Evolutionary conservation across 1,140 invertebrate species (phyloP), one percentile per base, ranked within the genome.

Genomic region (Manduca sexta): DNA sequence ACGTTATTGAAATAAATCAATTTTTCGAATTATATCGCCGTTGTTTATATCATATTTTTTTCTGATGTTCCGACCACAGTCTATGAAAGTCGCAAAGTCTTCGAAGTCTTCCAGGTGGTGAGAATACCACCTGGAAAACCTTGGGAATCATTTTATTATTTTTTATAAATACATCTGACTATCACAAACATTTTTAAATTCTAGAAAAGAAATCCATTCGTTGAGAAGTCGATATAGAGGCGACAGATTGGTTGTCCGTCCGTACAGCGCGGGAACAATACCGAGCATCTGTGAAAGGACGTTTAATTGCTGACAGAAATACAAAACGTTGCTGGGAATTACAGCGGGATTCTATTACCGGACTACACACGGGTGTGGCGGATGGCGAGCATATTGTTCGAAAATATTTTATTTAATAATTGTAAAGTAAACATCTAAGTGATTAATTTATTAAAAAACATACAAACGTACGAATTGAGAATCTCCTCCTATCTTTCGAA

Each of bases 291-390:
- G 38, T 15, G 15, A 43, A 14, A 31, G 16, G 12, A 16, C 29
- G 21, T 35, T 45, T 45, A 45, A 45, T 45, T 45, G 43, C 33
- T 35, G 33, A 34, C 30, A 45, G 16, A 34, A 45, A 35, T 21
- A 35, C 43, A 18, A 45, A 45, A 45, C 33, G 10, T 18, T 11
- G 11, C 11, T n/a, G 33, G 15, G 42, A 34, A 45, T 45, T 45
- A 45, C 43, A 17, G 13, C 30, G 33, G n/a, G 43, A 45, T 45
- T 35, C 43, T 34, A 45, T 45, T 45, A 45, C 33, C 7, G 21
- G 4, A 7, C 5, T 12, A 43, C 41, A 43, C 26, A 43, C 41
- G 13, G 13, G 21, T 7, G n/a, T 1, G 16, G 8, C 8, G 38
- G 13, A 34, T 14, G 13, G 11, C 11, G 5, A 12, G n/a, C 11